A percentile compares a stretch with the other conserved stretches of the same genome.
Conservation (phyloP, 2,113 vertebrate species). For the Circaetus gallicus region DNA sequence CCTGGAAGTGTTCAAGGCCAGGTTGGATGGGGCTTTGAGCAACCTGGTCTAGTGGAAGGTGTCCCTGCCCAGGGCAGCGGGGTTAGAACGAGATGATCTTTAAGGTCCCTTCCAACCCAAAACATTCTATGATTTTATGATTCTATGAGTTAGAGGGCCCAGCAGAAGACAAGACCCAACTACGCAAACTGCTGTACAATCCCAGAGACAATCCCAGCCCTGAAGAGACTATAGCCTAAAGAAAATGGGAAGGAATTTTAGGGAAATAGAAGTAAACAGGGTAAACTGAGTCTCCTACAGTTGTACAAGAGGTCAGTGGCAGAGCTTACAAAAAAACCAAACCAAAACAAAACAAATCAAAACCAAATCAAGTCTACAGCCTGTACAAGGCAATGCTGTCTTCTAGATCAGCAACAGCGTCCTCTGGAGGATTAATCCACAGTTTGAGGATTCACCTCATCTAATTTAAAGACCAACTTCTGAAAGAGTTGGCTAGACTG, state of each 20-base stretch:
- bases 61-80: no score
- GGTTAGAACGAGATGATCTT: no score
- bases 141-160: background rate
- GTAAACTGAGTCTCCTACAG: background rate
- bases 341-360: background rate
- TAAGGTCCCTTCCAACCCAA: no score
- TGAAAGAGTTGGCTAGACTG: background rate
- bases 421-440: background rate
- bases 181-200: background rate
- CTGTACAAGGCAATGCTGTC: background rate
- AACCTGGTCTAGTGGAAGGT: no score
- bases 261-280: background rate
- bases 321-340: background rate
- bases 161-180: background rate
- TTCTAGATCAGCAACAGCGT: background rate
- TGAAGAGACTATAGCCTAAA: background rate
- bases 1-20: no score
- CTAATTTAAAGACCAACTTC: background rate
- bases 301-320: background rate
- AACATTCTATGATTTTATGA: no score
- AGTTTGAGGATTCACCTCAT: background rate
- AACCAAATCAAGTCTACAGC: background rate
- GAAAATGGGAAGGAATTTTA: background rate
- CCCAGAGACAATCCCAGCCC: background rate
- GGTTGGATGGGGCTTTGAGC: no score